These are phyloP conservation scores for Antheraea assamensis DNA, from an alignment of 2,888 invertebrate species.

Conservation along the genomic window DNA sequence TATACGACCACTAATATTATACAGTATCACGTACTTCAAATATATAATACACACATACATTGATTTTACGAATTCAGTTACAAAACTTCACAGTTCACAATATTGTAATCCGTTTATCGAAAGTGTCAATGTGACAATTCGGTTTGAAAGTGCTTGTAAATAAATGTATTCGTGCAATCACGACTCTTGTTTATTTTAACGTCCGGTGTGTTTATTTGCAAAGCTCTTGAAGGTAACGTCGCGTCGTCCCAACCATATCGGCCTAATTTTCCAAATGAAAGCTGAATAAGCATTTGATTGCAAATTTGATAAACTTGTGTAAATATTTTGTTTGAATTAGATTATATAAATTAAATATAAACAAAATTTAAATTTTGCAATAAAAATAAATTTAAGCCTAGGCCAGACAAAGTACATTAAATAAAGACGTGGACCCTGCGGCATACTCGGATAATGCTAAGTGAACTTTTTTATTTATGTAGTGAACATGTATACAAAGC, in stretches of 20 bases:
- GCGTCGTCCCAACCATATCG: conserved; percentile 24
- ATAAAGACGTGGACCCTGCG: neutral
- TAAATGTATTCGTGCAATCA: conserved; percentile 51
- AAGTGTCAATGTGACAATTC: conserved; percentile 31
- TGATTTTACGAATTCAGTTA: conserved; percentile 24
- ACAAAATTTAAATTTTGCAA: conserved; percentile 2
- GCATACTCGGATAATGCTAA: neutral
- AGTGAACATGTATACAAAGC: neutral
- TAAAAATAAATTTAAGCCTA: neutral
- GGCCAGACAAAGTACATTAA: neutral
- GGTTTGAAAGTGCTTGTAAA: conserved; percentile 26
- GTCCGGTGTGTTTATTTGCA: conserved; percentile 70
- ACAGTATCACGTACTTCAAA: neutral
- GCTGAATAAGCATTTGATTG: conserved; percentile 68
- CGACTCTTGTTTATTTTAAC: conserved; percentile 58
- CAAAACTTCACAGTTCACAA: conserved; percentile 15
- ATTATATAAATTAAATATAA: conserved; percentile 5
- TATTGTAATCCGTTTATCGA: conserved; percentile 29
- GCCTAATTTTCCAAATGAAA: conserved; percentile 66
- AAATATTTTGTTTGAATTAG: conserved; percentile 20
- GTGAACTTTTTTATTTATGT: neutral
- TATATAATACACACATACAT: neutral
- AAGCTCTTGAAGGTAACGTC: conserved; percentile 54
- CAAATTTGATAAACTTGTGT: conserved; percentile 51
- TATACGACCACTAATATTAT: neutral